Percentiles rank a stretch among this genome's conserved stretches.
phyloP scores from a whole-genome alignment of 92 coral and sea anemone species.

The Epizoanthus illoricatus region DNA sequence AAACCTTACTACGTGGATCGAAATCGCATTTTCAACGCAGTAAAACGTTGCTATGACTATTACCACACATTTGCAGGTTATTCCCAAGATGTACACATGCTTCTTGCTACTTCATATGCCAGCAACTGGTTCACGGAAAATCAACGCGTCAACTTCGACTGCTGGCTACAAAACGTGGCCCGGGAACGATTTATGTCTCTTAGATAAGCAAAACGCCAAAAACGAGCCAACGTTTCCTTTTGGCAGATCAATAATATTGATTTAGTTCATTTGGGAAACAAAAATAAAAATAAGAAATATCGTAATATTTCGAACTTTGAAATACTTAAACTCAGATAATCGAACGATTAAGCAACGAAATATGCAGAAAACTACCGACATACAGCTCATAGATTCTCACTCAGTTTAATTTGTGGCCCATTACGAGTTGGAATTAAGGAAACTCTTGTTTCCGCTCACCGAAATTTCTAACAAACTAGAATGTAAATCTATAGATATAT shows the following conservation, averaged over 20 bases:
- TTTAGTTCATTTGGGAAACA: too few relatives aligned
- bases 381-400: too few relatives aligned
- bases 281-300: background rate
- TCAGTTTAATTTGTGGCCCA: too few relatives aligned
- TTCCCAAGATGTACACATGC: conserved; percentile 96
- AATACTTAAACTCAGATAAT: too few relatives aligned
- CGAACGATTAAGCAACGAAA: too few relatives aligned
- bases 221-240: too few relatives aligned
- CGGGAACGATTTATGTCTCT: conserved; percentile 61
- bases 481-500: too few relatives aligned
- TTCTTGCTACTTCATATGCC: conserved; percentile 87
- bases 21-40: conserved; percentile 92
- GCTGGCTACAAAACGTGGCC: conserved; percentile 76
- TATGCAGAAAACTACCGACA: too few relatives aligned
- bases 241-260: background rate
- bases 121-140: conserved; percentile 98
- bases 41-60: conserved; percentile 96
- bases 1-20: conserved; percentile 94
- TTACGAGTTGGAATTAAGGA: too few relatives aligned
- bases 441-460: too few relatives aligned
- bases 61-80: conserved; percentile 94
- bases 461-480: too few relatives aligned
- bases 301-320: too few relatives aligned
- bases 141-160: conserved; percentile 85
- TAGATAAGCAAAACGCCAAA: background rate